Evolutionary conservation across 2,797 vertebrate genomes (phyloP).

Genomic region (Erethizon dorsatum): DNA sequence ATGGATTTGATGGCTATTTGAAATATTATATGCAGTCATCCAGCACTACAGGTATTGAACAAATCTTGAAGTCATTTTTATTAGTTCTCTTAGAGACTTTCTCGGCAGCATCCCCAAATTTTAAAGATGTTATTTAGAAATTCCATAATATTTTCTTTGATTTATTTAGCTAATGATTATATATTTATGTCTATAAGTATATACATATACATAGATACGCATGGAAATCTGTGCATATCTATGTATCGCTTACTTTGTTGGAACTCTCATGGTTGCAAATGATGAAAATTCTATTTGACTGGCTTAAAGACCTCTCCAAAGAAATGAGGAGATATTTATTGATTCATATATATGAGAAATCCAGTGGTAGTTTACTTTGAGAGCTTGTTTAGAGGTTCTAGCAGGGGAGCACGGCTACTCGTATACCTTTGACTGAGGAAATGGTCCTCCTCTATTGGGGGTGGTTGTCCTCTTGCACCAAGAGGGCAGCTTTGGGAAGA

Average conservation of each 20-base stretch:
- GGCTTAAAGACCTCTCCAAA: background rate
- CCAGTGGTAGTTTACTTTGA: background rate
- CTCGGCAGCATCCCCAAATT: background rate
- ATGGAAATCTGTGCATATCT: background rate
- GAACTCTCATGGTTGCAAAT: background rate
- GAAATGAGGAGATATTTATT: background rate
- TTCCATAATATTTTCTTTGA: background rate
- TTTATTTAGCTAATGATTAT: background rate
- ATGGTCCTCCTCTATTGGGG: background rate
- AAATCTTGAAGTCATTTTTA: background rate
- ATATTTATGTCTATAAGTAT: background rate
- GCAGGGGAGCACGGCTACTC: background rate
- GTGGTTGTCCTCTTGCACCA: background rate
- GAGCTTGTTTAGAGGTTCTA: background rate
- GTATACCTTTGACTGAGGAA: background rate
- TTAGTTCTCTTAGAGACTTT: background rate
- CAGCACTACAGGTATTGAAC: background rate
- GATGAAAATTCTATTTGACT: slow-evolving; percentile 29
- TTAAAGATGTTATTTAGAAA: background rate
- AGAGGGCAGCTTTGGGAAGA: background rate
- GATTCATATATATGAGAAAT: background rate
- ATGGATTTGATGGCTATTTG: background rate
- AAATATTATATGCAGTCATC: background rate
- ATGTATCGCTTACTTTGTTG: background rate
- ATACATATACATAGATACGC: background rate